Conservation (phyloP, 2,113 vertebrate genomes). For the Ancistrus triradiatus region DNA sequence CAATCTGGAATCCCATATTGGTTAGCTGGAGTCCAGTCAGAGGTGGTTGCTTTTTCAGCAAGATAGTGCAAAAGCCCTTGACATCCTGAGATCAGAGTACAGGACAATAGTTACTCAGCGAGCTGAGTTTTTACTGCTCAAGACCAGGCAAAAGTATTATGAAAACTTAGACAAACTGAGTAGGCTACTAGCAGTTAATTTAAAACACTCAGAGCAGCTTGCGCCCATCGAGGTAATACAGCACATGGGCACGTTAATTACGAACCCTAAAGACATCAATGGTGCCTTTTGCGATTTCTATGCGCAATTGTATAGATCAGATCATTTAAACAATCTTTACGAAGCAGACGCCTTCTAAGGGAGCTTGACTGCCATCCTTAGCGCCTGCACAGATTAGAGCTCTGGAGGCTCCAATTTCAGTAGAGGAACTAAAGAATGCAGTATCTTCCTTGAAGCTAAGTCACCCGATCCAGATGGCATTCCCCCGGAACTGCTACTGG, state of each 20-base stretch:
- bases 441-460: conserved; percentile 12
- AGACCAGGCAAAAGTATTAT: background rate
- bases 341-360: background rate
- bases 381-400: background rate
- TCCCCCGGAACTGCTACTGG: conserved; percentile 3
- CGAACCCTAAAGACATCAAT: background rate
- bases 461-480: background rate
- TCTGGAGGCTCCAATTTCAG: background rate
- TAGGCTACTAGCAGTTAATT: background rate
- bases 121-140: background rate
- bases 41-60: background rate
- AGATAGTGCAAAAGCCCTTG: background rate
- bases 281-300: background rate
- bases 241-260: background rate
- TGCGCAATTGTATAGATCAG: background rate
- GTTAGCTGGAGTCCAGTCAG: background rate
- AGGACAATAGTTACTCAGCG: background rate
- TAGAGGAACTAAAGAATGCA: background rate
- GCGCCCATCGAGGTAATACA: background rate
- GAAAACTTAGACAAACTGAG: background rate
- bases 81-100: background rate
- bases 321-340: background rate
- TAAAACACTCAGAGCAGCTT: conserved; percentile 1
- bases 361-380: background rate
- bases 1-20: background rate